Base-by-base conservation (phyloP, 2,888 invertebrate genomes). In the Phanerotoma sp. region DNA sequence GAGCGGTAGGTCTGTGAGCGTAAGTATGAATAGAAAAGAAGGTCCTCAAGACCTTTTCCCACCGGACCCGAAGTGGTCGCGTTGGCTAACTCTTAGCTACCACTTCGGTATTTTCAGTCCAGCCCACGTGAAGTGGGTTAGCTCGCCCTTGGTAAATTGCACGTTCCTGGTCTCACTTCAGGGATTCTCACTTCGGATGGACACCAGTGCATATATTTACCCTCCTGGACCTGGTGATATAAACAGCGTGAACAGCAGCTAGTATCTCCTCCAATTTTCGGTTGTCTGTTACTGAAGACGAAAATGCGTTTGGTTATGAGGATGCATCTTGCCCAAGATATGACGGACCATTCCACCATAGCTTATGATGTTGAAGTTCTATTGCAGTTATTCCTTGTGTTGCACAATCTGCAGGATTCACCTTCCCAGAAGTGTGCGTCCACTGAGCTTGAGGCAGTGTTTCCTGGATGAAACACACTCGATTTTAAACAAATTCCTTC, bases 401-500 rank as follows among this genome's bases (percentile, higher is more conserved):
- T 2, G 53, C 47, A 9, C 21, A 47, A 9, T 52, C 46, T 10
- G 46, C n/a, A n/a, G n/a, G n/a, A n/a, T n/a, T n/a, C n/a, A n/a
- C n/a, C n/a, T n/a, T n/a, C n/a, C n/a, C n/a, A 3, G 21, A 10
- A n/a, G 44, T 20, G 25, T 22, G 30, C 10, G 11, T 42, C 44
- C 44, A 51, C 2, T n/a, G 5, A 11, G 50, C 30, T 5, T 50
- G 10, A 1, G 32, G 37, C 0, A 25, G 15, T 11, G n/a, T 33
- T n/a, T 44, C 20, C 25, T 45, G 41, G 25, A 51, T 51, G n/a
- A 4, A n/a, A 22, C 21, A 13, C 20, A 49, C 48, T 7, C 52
- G 25, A 28, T 52, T 56, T 7, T 30, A 15, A 4, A 56, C 44
- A 15, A 42, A 45, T n/a, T 47, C 42, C 22, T 56, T 51, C 56